Conservation (phyloP, 1,140 invertebrate species). For the Atta cephalotes region DNA sequence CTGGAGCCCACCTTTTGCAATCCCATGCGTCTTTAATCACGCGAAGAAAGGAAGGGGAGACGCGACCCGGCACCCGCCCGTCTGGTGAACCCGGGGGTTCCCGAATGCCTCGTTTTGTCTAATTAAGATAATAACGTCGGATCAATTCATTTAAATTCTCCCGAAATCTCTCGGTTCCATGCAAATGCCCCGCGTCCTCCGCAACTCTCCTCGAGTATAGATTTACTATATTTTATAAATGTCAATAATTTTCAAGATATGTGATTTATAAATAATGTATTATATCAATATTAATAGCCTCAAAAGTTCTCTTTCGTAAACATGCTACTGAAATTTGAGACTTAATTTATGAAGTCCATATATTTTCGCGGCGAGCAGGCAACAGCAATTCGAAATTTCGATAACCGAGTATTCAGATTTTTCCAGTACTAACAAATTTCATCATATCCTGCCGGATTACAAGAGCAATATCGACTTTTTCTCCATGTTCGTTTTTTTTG, state of each 20-base stretch:
- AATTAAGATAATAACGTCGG: slow-evolving; percentile 74
- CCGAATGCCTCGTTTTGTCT: slow-evolving; percentile 59
- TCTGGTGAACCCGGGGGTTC: slow-evolving; percentile 9
- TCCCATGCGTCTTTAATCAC: slow-evolving; percentile 74
- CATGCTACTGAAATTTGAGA: not conserved
- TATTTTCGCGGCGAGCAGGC: not conserved
- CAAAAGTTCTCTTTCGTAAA: not conserved
- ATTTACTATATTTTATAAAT: not conserved
- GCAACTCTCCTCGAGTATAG: not conserved
- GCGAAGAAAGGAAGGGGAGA: slow-evolving; percentile 46
- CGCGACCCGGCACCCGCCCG: slow-evolving; percentile 27
- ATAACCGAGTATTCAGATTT: not conserved
- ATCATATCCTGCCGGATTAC: not conserved
- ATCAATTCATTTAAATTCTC: slow-evolving; percentile 64
- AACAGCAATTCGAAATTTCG: not conserved
- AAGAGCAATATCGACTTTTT: slow-evolving; percentile 30
- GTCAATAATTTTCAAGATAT: not conserved
- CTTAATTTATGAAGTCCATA: not conserved
- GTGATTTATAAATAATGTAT: not conserved
- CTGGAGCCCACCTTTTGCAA: slow-evolving; percentile 72
- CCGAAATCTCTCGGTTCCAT: not conserved
- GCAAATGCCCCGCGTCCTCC: not conserved
- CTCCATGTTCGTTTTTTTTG: not conserved
- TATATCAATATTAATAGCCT: not conserved
- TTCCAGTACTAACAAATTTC: not conserved